A percentile compares a stretch with the other conserved stretches of the same genome.
These are phyloP conservation scores for Pseudomugil gertrudae DNA, from an alignment of 2,797 vertebrate species.

Conservation along the genomic window DNA sequence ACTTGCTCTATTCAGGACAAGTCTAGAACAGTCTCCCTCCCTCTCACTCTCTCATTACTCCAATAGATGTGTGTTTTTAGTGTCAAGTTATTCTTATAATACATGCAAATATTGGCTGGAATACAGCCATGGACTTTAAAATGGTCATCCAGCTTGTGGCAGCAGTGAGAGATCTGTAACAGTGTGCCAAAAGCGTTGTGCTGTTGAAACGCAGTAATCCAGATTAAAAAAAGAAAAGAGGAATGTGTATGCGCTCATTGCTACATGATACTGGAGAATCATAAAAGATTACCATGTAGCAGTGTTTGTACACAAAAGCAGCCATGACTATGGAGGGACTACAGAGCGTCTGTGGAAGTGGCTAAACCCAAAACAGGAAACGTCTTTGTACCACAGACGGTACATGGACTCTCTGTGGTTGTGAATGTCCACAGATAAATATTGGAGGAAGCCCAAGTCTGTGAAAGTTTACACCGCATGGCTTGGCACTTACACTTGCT, in stretches of 20 bases:
- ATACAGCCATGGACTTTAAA: background rate
- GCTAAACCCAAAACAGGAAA: constrained; percentile 80
- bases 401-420: constrained; percentile 79
- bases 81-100: constrained; percentile 6
- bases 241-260: background rate
- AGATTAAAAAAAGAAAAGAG: constrained; percentile 2
- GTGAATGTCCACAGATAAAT: constrained; percentile 68
- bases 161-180: background rate
- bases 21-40: too few relatives aligned
- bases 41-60: too few relatives aligned
- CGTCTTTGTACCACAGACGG: constrained; percentile 72
- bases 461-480: constrained; percentile 73
- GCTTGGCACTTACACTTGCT: constrained; percentile 53
- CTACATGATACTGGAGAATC: background rate
- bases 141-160: constrained; percentile 2
- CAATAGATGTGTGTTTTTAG: constrained; percentile 1
- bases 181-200: background rate
- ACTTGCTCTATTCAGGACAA: background rate
- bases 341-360: constrained; percentile 76
- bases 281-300: constrained; percentile 22
- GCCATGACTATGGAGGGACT: constrained; percentile 46
- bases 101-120: constrained; percentile 15
- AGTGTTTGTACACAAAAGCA: constrained; percentile 28
- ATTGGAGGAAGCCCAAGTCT: constrained; percentile 77
- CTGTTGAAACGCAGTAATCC: constrained; percentile 1